phyloP scores from a whole-genome alignment of 1,140 invertebrate genomes.

The Cheumatopsyche charites region DNA sequence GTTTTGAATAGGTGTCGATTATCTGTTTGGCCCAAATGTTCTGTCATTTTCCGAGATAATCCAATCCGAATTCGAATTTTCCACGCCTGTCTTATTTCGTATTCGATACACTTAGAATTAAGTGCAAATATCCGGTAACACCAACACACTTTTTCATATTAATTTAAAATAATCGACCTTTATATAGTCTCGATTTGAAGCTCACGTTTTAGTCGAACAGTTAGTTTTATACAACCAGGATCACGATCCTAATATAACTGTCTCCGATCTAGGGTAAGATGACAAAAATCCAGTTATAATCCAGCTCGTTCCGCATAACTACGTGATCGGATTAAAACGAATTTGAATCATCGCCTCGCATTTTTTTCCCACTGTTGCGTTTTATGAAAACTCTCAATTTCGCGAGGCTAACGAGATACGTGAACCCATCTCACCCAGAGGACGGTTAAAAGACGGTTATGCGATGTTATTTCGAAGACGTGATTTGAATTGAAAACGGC shows the following conservation, averaged over 20 bases:
- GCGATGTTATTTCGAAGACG: conserved; percentile 13
- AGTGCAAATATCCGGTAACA: background rate
- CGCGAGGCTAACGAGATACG: conserved; percentile 1
- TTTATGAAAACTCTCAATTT: conserved; percentile 11
- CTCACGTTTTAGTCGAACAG: background rate
- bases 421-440: background rate
- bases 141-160: background rate
- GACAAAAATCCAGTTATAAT: conserved; percentile 3
- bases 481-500: conserved; percentile 13
- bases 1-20: too few species aligned
- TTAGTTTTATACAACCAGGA: background rate
- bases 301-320: background rate
- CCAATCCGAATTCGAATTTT: too few species aligned
- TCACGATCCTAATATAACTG: conserved; percentile 10
- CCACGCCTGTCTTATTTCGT: background rate
- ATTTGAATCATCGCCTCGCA: too few species aligned
- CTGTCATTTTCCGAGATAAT: too few species aligned
- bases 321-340: conserved; percentile 7
- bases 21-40: too few species aligned
- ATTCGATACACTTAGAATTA: background rate
- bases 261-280: conserved; percentile 5
- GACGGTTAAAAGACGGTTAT: conserved; percentile 6
- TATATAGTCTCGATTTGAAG: too few species aligned
- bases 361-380: too few species aligned
- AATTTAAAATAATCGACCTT: too few species aligned